phyloP scores from a whole-genome alignment of 1,140 invertebrate species.

The Drosophila navojoa region DNA sequence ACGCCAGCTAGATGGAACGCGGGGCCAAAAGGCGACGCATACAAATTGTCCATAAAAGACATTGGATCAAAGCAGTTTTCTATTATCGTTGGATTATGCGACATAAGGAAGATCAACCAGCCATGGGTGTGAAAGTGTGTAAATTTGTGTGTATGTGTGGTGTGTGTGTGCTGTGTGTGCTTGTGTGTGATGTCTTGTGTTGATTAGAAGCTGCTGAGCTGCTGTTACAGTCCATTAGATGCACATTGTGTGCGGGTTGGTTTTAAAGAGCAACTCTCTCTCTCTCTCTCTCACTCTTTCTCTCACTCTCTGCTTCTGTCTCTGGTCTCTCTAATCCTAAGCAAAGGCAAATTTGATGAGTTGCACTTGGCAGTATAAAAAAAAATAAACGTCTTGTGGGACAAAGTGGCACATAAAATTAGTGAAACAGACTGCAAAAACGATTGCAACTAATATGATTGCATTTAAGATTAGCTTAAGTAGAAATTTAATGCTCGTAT shows the following conservation, averaged over 20 bases:
- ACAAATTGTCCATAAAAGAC: constrained; percentile 77
- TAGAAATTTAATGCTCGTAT: background rate
- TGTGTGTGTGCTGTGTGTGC: background rate
- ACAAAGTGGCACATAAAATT: constrained; percentile 38
- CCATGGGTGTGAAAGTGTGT: constrained; percentile 1
- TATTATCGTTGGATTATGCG: constrained; percentile 73
- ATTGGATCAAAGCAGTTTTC: constrained; percentile 72
- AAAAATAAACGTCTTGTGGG: background rate
- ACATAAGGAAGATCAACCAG: constrained; percentile 58
- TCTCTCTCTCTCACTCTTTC: background rate
- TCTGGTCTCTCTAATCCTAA: background rate
- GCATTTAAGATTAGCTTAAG: constrained; percentile 11
- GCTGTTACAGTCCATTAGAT: constrained; percentile 45
- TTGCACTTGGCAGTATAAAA: constrained; percentile 1
- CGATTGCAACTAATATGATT: constrained; percentile 18
- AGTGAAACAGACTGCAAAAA: constrained; percentile 38
- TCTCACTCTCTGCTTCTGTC: background rate
- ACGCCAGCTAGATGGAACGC: background rate
- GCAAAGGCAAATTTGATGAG: constrained; percentile 11
- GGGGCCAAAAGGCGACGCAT: constrained; percentile 61
- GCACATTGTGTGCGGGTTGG: constrained; percentile 37
- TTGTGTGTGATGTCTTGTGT: constrained; percentile 38
- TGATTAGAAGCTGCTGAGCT: constrained; percentile 40
- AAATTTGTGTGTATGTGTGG: constrained; percentile 1
- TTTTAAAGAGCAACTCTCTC: constrained; percentile 1